Evolutionary conservation across 2,797 vertebrate genomes (phyloP), one percentile per base, ranked within the genome.

Genomic region (Fratercula arctica): DNA sequence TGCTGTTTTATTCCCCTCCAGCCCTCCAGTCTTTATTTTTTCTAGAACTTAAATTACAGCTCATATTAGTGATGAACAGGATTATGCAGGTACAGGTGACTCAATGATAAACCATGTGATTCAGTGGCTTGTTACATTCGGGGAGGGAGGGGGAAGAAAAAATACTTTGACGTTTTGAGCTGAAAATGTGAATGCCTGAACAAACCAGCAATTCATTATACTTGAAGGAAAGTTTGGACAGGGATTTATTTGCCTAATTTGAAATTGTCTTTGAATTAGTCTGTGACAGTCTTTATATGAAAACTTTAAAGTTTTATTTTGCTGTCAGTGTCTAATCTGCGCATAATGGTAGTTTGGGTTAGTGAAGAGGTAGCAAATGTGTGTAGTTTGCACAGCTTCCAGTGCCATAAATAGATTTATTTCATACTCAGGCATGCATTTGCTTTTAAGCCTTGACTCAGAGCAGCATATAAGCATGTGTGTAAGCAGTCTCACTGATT

Each of bases 191-290:
- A 64, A 57, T 28, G 21, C 29, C 57, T 85, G 72, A 87, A 74
- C 48, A 67, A 90, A 79, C 16, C 23, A 43, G 56, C 10, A 7
- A 75, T 75, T 79, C 33, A 13, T 80, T 80, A 13, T 35, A 61
- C 64, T 60, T 64, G 75, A 90, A 91, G 68, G 35, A 37, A 95
- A 72, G 64, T 80, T 89, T 90, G 43, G 77, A 61, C 53, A 61
- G 77, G 39, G 26, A 46, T 89, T 91, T 93, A 37, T 64, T 83
- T 79, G 16, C 78, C 68, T 87, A 50, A 79, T 92, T 89, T 74
- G 68, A 95, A 87, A 87, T 68, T 68, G 81, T 31, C 75, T 93
- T 92, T 93, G 60, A 89, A 68, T 92, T 79, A 43, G 26, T 45
- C 53, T 73, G 16, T 72, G 81, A 50, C 70, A 75, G 39, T 21